Evolutionary conservation across 2,113 vertebrate species (phyloP).

Genomic region (Paradisaea rubra): DNA sequence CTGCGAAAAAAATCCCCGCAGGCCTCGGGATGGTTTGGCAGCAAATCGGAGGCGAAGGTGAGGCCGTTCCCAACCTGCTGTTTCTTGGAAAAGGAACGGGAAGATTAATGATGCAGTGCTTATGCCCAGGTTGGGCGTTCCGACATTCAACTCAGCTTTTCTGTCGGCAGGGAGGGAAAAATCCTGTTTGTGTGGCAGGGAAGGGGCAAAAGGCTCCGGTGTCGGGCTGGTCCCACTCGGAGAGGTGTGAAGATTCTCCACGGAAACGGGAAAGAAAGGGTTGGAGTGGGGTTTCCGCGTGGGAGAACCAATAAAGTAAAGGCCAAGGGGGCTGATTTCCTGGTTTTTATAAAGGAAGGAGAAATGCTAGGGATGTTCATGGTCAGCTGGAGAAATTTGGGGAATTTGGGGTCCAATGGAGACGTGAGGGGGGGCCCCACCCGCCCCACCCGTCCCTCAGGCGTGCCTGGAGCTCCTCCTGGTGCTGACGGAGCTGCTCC

Average conservation of each 20-base stretch:
- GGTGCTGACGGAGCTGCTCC: not conserved
- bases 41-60: not conserved
- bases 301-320: not conserved
- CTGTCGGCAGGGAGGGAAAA: too few relatives aligned
- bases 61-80: not conserved
- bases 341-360: not conserved
- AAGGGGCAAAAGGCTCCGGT: not conserved
- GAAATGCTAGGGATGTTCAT: not conserved
- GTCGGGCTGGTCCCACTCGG: not conserved
- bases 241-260: not conserved
- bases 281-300: not conserved
- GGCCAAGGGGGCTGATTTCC: not conserved
- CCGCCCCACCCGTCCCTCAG: not conserved
- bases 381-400: not conserved
- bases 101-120: not conserved
- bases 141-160: not conserved
- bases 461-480: not conserved
- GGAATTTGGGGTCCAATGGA: not conserved
- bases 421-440: not conserved
- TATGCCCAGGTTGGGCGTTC: not conserved
- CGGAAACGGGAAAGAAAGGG: not conserved
- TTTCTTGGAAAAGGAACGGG: not conserved
- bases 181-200: not conserved
- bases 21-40: not conserved
- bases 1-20: not conserved